These are phyloP conservation scores for Neomicropteryx cornuta DNA, from an alignment of 1,140 invertebrate species.

Conservation along the genomic window DNA sequence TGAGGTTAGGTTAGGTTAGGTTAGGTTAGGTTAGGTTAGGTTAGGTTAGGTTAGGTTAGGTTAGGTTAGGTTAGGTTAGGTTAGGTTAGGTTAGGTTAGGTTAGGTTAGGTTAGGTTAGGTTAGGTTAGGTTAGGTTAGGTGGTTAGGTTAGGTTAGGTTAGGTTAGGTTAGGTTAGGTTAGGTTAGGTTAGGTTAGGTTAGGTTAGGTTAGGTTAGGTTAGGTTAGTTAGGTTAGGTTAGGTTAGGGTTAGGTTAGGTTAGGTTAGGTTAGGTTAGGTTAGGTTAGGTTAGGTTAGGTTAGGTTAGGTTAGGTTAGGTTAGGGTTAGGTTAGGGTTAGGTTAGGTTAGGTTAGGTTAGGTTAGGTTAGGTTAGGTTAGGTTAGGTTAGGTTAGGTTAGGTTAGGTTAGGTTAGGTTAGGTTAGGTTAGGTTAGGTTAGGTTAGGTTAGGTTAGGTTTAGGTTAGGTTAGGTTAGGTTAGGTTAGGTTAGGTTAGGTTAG, in stretches of 20 bases:
- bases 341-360: constrained; percentile 6
- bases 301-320: constrained; percentile 6
- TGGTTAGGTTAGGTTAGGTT: constrained; percentile 4
- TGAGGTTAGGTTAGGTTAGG: constrained; percentile 11
- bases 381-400: constrained; percentile 8
- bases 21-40: constrained; percentile 17
- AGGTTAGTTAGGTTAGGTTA: constrained; percentile 2
- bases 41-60: constrained; percentile 10
- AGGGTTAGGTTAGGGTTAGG: constrained; percentile 4
- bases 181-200: not conserved
- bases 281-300: constrained; percentile 4
- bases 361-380: constrained; percentile 8
- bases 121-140: constrained; percentile 4
- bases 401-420: constrained; percentile 7
- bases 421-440: constrained; percentile 6
- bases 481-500: constrained; percentile 8
- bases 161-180: constrained; percentile 4
- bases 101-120: constrained; percentile 1
- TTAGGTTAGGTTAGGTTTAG: constrained; percentile 9
- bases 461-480: constrained; percentile 8
- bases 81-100: constrained; percentile 1
- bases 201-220: not conserved
- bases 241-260: constrained; percentile 4
- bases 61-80: constrained; percentile 5
- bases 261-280: constrained; percentile 4